phyloP scores from a whole-genome alignment of 2,888 invertebrate species.

The Orthonevra nobilis region DNA sequence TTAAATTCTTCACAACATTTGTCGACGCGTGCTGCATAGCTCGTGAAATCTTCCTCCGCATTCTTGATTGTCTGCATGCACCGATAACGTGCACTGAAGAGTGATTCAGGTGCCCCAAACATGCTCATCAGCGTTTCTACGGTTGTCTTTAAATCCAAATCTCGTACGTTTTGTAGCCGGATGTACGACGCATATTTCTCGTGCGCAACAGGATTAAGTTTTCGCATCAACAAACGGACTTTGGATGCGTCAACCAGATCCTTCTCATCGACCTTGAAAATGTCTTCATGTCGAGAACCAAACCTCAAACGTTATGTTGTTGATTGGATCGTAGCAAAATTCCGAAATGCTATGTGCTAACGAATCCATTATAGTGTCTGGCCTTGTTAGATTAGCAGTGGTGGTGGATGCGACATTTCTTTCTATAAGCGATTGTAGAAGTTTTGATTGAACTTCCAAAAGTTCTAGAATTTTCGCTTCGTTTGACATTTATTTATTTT shows the following conservation, averaged over 20 bases:
- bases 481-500: slow-evolving; percentile 3
- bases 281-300: no score
- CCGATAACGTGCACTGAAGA: slow-evolving; percentile 43
- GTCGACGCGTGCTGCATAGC: slow-evolving; percentile 37
- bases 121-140: slow-evolving; percentile 33
- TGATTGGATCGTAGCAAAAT: no score
- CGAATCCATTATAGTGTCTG: no score
- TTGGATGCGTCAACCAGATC: no score
- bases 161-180: slow-evolving; percentile 46
- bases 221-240: slow-evolving; percentile 30
- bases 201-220: slow-evolving; percentile 41
- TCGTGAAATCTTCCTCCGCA: slow-evolving; percentile 32
- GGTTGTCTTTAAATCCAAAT: slow-evolving; percentile 32
- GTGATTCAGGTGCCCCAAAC: slow-evolving; percentile 53
- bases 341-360: no score
- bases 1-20: slow-evolving; percentile 20
- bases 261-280: no score
- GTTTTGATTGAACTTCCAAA: slow-evolving; percentile 14
- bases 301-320: no score
- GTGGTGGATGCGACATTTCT: no score
- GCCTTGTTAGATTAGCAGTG: no score
- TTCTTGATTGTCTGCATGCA: slow-evolving; percentile 56
- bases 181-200: slow-evolving; percentile 45
- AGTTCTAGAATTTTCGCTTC: slow-evolving; percentile 20
- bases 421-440: no score